phyloP scores from a whole-genome alignment of 2,888 invertebrate species.

The Cerastoderma edule region DNA sequence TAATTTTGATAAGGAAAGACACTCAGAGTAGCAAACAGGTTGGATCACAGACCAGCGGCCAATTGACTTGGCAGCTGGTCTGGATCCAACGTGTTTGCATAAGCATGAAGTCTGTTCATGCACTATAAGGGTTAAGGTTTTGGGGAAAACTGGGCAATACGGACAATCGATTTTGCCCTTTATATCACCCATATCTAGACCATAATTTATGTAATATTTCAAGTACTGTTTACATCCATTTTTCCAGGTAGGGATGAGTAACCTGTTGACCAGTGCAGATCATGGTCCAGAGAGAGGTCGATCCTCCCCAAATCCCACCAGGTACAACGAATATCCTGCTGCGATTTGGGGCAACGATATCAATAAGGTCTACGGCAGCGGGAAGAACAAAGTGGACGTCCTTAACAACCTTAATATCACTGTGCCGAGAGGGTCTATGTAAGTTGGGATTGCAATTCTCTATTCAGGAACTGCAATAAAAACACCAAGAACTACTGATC shows the following conservation, averaged over 20 bases:
- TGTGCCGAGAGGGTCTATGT: constrained; percentile 97
- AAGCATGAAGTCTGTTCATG: too few relatives aligned
- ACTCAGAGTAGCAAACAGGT: too few relatives aligned
- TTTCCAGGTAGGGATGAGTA: background rate
- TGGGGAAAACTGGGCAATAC: too few relatives aligned
- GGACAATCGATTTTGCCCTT: too few relatives aligned
- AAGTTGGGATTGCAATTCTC: constrained; percentile 85
- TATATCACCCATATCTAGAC: too few relatives aligned
- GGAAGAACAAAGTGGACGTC: constrained; percentile 93
- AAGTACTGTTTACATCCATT: background rate
- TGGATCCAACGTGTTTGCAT: too few relatives aligned
- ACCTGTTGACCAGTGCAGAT: background rate
- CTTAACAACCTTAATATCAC: constrained; percentile 96
- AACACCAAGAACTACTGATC: too few relatives aligned
- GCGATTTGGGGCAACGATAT: constrained; percentile 84
- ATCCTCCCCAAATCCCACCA: background rate
- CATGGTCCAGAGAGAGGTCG: background rate
- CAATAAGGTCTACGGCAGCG: constrained; percentile 94
- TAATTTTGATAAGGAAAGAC: too few relatives aligned
- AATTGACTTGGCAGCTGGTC: too few relatives aligned
- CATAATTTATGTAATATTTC: background rate
- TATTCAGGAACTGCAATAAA: too few relatives aligned
- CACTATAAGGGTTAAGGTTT: too few relatives aligned
- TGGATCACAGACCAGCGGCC: too few relatives aligned
- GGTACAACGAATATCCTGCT: constrained; percentile 35